These are phyloP conservation scores for Muraenolepis orangiensis DNA, from an alignment of 2,797 vertebrate genomes.

Conservation along the genomic window DNA sequence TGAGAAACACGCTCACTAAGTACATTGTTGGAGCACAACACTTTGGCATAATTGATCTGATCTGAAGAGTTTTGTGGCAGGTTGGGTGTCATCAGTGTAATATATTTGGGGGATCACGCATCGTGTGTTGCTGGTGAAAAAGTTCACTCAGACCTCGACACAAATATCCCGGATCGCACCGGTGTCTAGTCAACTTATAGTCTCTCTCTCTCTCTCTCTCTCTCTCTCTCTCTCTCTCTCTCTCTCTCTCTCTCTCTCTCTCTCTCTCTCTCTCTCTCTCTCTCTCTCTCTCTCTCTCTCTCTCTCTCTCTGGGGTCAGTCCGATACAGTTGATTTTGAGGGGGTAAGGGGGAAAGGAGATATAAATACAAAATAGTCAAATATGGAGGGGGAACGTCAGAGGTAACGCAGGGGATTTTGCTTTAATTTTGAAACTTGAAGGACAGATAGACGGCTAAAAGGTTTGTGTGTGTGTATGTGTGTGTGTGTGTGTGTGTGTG, in stretches of 20 bases:
- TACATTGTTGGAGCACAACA: constrained; percentile 7
- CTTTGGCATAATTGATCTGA: background rate
- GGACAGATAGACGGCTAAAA: background rate
- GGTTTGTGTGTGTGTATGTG: constrained; percentile 9
- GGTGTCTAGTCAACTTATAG: too few relatives aligned
- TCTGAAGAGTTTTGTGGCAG: background rate
- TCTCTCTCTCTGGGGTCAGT: too few relatives aligned
- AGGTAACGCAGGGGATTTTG: background rate
- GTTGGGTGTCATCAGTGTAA: background rate
- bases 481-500: constrained; percentile 1
- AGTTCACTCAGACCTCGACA: too few relatives aligned
- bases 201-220: too few relatives aligned
- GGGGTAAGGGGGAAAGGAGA: too few relatives aligned
- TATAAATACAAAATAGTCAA: background rate
- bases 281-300: too few relatives aligned
- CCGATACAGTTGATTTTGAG: too few relatives aligned
- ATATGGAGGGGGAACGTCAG: background rate
- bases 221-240: too few relatives aligned
- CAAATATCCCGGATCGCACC: too few relatives aligned
- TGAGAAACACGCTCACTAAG: constrained; percentile 29
- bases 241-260: too few relatives aligned
- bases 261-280: too few relatives aligned
- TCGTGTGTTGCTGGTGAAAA: background rate
- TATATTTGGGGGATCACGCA: background rate
- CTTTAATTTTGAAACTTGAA: background rate